Percentiles rank a stretch among this genome's conserved stretches.
These are phyloP conservation scores for Pipistrellus pipistrellus DNA, from an alignment of 2,797 vertebrate species.

Conservation along the genomic window DNA sequence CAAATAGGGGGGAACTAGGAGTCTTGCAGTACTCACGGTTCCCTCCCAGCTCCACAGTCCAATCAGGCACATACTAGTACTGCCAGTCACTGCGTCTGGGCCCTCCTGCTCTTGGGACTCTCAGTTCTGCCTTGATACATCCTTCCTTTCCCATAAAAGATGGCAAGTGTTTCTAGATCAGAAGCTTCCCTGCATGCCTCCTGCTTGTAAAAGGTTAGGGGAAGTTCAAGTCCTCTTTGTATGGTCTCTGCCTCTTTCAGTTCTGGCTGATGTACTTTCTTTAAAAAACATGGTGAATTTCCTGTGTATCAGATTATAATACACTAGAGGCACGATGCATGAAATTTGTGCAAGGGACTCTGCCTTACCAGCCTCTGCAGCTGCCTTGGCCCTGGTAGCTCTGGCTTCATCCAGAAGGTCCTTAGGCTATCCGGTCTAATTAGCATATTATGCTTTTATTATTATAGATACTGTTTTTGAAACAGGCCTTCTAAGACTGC, in stretches of 20 bases:
- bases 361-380: rapidly evolving
- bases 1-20: no score
- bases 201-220: neutral
- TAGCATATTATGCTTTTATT: no score
- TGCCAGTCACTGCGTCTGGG: neutral
- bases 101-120: neutral
- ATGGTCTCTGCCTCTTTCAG: neutral
- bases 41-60: neutral
- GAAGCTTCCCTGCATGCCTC: neutral
- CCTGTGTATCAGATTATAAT: neutral
- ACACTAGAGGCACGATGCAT: no score
- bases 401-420: no score
- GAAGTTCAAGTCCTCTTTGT: neutral
- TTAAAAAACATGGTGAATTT: neutral
- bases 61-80: no score
- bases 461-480: neutral
- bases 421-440: no score
- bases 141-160: neutral
- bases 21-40: no score
- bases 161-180: neutral
- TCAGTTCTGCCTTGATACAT: neutral
- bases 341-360: no score
- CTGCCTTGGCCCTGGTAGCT: no score
- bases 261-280: neutral
- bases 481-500: neutral